Base-by-base conservation (phyloP, 2,797 vertebrate genomes). In the Argyrosomus regius region DNA sequence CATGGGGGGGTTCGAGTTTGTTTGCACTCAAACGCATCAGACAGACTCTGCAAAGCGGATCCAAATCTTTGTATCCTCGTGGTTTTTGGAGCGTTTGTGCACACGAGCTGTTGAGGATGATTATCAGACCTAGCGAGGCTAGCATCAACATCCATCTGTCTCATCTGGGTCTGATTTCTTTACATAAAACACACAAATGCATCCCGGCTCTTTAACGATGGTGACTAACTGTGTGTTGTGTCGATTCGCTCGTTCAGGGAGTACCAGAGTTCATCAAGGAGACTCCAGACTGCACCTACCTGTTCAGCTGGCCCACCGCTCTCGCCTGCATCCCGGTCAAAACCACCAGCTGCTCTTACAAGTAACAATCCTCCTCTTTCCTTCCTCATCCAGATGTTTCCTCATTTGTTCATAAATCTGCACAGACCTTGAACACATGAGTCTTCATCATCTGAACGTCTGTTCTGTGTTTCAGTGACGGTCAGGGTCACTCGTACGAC, bases 241-340 rank as follows among this genome's bases (percentile, higher is more conserved):
- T 58, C 50, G 4, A 22, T 72, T 43, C 14, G 1, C 49, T 2
- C 43, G 0, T 76, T 74, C 59, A 91, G 96, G 96, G 95, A 45
- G 82, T 85, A 78, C 97, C 98, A 18, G 90, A 96, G 31, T 99
- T 98, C 69, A 93, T 99, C 72, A 96, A 90, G 61, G 98, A 99
- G 94, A 99, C 97, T 1, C 86, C 96, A 1, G 98, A 98, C 14
- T 99, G 98, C 58, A 97, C 96, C 50, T 99, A 99, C 88, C 52
- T 98, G 93, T 99, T 99, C 78, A 96, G 93, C 82, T 99, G 97
- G 98, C 95, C 95, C 41, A 99, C 97, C 0, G 93, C 95, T 10
- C 91, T 97, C 57, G 98, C 97, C 85, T 99, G 98, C 53, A 78
- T 96, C 3, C 96, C 97, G 1, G 96, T 96, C 65, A 96, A 95